Percentiles rank a stretch among this genome's conserved stretches.
phyloP scores from a whole-genome alignment of 2,797 vertebrate species.

The Ctenochaetus hawaiiensis region DNA sequence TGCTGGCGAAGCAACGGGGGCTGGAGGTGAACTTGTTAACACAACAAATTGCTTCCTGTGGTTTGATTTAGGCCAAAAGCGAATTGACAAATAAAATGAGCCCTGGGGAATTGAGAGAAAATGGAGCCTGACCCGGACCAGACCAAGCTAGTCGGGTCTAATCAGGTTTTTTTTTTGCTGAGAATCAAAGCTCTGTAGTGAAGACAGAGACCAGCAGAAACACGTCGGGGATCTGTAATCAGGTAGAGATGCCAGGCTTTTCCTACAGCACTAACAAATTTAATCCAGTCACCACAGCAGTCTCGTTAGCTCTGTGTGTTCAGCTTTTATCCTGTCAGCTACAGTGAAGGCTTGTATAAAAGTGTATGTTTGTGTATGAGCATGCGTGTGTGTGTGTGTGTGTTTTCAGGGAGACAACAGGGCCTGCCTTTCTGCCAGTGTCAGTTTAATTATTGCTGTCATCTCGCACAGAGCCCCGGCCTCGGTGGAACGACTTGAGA shows the following conservation, averaged over 20 bases:
- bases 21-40: background rate
- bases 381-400: conserved; percentile 19
- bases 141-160: background rate
- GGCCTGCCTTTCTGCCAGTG: conserved; percentile 62
- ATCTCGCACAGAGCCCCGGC: conserved; percentile 51
- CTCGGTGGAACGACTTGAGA: conserved; percentile 57
- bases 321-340: conserved; percentile 53
- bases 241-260: conserved; percentile 29
- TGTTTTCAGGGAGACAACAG: conserved; percentile 44
- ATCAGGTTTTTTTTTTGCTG: conserved; percentile 28
- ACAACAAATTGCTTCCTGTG: background rate
- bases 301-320: conserved; percentile 51
- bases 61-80: conserved; percentile 8
- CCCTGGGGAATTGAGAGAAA: conserved; percentile 10
- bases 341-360: conserved; percentile 40
- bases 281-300: conserved; percentile 51
- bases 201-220: conserved; percentile 21
- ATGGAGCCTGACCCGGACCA: conserved; percentile 1
- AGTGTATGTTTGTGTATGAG: conserved; percentile 8
- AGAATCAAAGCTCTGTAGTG: conserved; percentile 30
- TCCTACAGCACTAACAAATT: conserved; percentile 32
- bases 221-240: conserved; percentile 34
- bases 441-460: conserved; percentile 82
- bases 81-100: conserved; percentile 19
- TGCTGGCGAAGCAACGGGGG: background rate